These are phyloP conservation scores for Drosophila bipectinata DNA, from an alignment of 1,140 invertebrate species.

Conservation along the genomic window DNA sequence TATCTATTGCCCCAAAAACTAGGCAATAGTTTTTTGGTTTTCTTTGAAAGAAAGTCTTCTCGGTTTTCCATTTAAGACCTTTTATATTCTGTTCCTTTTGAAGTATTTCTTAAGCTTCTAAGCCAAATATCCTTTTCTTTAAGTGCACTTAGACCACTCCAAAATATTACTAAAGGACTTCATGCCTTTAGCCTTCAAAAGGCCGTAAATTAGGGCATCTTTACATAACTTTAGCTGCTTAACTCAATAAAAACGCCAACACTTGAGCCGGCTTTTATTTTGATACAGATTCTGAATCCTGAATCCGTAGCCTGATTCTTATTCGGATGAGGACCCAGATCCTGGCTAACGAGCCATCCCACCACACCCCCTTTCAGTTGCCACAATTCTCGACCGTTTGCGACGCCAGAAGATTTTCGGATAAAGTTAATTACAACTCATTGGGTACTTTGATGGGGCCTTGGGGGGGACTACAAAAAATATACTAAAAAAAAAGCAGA, in stretches of 20 bases:
- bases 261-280: slow-evolving; percentile 13
- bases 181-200: neutral
- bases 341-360: slow-evolving; percentile 30
- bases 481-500: neutral
- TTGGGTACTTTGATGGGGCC: slow-evolving; percentile 56
- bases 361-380: neutral
- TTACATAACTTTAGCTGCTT: slow-evolving; percentile 70
- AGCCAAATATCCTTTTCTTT: neutral
- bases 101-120: too few species aligned
- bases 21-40: too few species aligned
- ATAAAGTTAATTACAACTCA: slow-evolving; percentile 83
- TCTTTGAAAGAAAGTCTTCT: too few species aligned
- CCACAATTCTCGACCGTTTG: slow-evolving; percentile 14
- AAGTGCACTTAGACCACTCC: neutral
- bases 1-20: too few species aligned
- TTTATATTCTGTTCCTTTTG: too few species aligned
- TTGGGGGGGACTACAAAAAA: neutral
- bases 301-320: neutral
- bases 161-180: neutral
- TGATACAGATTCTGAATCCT: neutral
- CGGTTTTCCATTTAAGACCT: too few species aligned
- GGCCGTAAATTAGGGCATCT: slow-evolving; percentile 75
- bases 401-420: slow-evolving; percentile 77
- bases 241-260: slow-evolving; percentile 78
- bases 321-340: slow-evolving; percentile 6